These are phyloP conservation scores for Sterrhoptilus dennistouni DNA, from an alignment of 2,113 vertebrate species.

Conservation along the genomic window DNA sequence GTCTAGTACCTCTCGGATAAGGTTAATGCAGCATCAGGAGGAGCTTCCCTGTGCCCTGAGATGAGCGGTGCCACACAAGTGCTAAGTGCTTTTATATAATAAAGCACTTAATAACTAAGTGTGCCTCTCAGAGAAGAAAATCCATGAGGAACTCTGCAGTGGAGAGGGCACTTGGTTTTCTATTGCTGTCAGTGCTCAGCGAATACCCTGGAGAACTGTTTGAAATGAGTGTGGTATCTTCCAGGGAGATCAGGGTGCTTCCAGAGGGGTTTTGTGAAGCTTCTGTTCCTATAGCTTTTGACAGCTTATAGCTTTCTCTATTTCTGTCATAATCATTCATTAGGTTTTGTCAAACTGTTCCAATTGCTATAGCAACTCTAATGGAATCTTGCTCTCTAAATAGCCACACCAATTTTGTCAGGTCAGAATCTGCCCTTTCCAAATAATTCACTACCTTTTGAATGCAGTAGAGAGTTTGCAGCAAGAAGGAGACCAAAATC, in stretches of 20 bases:
- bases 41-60: not conserved
- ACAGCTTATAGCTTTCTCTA: not conserved
- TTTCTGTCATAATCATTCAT: constrained; percentile 61
- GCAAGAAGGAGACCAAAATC: not conserved
- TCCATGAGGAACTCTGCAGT: not conserved
- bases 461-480: not conserved
- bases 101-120: constrained; percentile 9
- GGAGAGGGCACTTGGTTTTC: not conserved
- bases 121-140: not conserved
- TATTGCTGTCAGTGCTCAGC: not conserved
- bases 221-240: not conserved
- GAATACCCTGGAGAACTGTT: not conserved
- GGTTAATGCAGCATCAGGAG: not conserved
- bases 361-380: constrained; percentile 69
- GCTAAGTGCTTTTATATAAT: not conserved
- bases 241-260: constrained; percentile 27
- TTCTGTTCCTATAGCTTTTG: constrained; percentile 28
- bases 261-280: constrained; percentile 15
- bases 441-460: not conserved
- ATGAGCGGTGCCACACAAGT: not conserved
- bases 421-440: constrained; percentile 48
- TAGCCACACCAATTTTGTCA: constrained; percentile 15
- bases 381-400: constrained; percentile 66
- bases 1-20: not conserved
- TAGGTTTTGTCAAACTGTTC: constrained; percentile 50